Evolutionary conservation across 92 coral and sea anemone genomes (phyloP), one percentile per base, ranked within the genome.

Genomic region (Zoanthus solanderi): DNA sequence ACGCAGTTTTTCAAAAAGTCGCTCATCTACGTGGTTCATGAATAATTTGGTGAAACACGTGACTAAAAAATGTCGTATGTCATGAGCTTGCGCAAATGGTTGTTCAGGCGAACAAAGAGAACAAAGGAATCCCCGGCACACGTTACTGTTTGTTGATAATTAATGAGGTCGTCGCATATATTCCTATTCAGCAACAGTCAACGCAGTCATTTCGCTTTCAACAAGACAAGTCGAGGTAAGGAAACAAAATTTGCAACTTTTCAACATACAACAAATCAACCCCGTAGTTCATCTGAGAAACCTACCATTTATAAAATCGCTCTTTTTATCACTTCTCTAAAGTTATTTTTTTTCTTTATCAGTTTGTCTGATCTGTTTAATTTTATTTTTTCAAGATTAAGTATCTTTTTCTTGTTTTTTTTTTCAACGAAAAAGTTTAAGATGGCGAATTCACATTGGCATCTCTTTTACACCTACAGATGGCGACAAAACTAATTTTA

Each of bases 401-500:
- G n/a, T 63, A 17, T 18, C 69, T 63, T n/a, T 63, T 1, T 63
- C 29, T 7, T n/a, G 42, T 37, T 37, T 37, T 37, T 58, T 14
- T 63, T 61, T 17, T 63, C n/a, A 17, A n/a, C n/a, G 29, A 23
- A 28, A 17, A 18, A 63, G 1, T 2, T 63, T 16, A 4, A 63
- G 28, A 9, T 47, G 14, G 17, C 3, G 45, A 9, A 14, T 2
- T 63, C 9, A 10, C 12, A 37, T n/a, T 79, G 84, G 61, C 83
- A 44, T 83, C 13, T 30, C 61, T 73, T 87, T 13, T 54, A 42
- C 63, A 72, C 84, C 82, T 71, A 50, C 86, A 97, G 99, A 97
- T 97, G 99, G 99, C 96, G 88, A 90, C 94, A 83, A 97, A 97
- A 86, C 92, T 97, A 53, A 90, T 97, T 87, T 77, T 92, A 53